A percentile compares a stretch with the other conserved stretches of the same genome.
Conservation (phyloP, 2,797 vertebrate species). For the Anguilla pacifica region DNA sequence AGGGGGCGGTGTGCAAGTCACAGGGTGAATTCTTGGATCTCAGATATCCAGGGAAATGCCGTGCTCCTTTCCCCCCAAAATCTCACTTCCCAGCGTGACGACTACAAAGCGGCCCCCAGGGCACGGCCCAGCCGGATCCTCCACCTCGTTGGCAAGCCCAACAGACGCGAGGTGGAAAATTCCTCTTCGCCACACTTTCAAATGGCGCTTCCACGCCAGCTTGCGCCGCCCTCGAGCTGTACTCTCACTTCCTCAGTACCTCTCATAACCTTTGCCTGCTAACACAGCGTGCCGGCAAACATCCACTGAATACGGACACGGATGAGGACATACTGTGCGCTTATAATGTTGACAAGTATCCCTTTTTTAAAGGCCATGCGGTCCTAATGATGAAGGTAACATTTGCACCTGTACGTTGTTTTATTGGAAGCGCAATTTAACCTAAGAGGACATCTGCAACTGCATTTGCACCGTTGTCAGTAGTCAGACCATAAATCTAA, state of each 20-base stretch:
- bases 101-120: neutral
- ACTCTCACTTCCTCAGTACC: neutral
- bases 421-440: neutral
- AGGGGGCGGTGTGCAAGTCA: neutral
- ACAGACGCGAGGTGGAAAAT: neutral
- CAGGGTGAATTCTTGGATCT: constrained; percentile 17
- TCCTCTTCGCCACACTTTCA: neutral
- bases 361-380: neutral
- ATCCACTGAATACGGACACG: neutral
- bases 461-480: neutral
- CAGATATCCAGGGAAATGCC: neutral
- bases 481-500: neutral
- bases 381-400: neutral
- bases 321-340: neutral
- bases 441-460: neutral
- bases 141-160: neutral
- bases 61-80: neutral
- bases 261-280: neutral
- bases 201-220: neutral
- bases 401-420: neutral
- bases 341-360: neutral
- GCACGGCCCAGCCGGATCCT: neutral
- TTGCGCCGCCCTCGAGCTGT: neutral
- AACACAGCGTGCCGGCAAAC: neutral
- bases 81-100: neutral